These are phyloP conservation scores for Diplodus puntazzo DNA, from an alignment of 2,797 vertebrate genomes.

Conservation along the genomic window DNA sequence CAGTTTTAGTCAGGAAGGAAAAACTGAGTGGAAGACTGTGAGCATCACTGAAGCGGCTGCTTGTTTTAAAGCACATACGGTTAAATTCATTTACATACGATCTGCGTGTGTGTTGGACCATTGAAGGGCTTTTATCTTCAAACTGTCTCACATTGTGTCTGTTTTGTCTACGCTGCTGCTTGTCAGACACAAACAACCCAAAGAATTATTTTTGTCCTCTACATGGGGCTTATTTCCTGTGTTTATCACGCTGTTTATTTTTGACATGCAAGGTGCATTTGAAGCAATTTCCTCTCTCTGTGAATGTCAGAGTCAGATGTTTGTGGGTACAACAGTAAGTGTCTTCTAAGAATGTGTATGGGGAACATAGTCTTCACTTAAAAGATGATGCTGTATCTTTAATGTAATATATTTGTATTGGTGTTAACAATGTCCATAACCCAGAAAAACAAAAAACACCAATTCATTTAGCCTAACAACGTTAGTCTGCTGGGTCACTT, in stretches of 20 bases:
- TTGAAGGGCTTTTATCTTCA: not conserved
- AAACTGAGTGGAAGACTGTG: no score
- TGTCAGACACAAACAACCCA: not conserved
- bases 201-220: constrained; percentile 26
- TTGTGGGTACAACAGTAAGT: not conserved
- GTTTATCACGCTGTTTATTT: constrained; percentile 62
- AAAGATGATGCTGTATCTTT: not conserved
- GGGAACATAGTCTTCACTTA: not conserved
- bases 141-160: not conserved
- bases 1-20: no score
- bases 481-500: not conserved
- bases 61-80: not conserved
- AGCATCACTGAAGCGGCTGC: not conserved
- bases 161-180: constrained; percentile 1
- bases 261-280: constrained; percentile 27
- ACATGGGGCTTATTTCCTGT: constrained; percentile 66
- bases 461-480: not conserved
- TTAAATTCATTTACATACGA: not conserved
- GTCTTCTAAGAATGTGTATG: constrained; percentile 7
- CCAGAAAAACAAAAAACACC: not conserved
- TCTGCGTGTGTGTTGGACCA: not conserved
- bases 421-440: not conserved
- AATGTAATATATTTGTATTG: not conserved
- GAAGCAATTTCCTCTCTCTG: constrained; percentile 69
- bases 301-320: constrained; percentile 15